Base-by-base conservation (phyloP, 2,113 vertebrate genomes). In the Notothenia rossii region DNA sequence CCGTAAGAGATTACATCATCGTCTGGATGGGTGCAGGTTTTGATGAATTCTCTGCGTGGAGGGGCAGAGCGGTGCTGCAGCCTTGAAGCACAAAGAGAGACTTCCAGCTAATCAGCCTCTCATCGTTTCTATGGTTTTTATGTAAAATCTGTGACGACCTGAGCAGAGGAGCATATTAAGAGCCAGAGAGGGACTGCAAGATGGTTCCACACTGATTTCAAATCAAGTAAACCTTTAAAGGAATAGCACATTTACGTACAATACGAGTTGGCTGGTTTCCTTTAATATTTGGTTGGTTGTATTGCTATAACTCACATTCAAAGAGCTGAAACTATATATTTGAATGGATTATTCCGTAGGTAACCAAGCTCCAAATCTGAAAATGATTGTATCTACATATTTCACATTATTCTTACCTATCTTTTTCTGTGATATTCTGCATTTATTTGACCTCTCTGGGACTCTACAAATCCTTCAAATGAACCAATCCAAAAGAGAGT, bases 1-100 rank as follows among this genome's bases (percentile, higher is more conserved):
- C 76, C 61, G 48, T 77, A 71, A 79, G 79, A 90, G 88, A 93
- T 94, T 90, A 93, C 91, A 88, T 95, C 92, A 94, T 81, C 67
- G 76, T 89, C 88, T 85, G 79, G 87, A 89, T 83, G 77, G 87
- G 77, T 51, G 77, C 86, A 81, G 83, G 84, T 90, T 88, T 79
- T 79, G 82, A 79, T 51, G 45, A 67, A 78, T 82, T 77, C 77
- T 72, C 77, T 72, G 68, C 76, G n/a, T 68, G 83, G 75, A 71
- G 11, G 61, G 51, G 40, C 66, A 82, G 71, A 83, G 64, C 78
- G 60, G 7, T 22, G 71, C 60, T 71, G 82, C 77, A 56, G 68
- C 82, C 17, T 55, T 60, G 72, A 36, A 81, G 51, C 80, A 77
- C 80, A 75, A 49, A 83, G 67, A 60, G 7, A 55, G 10, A 40